Evolutionary conservation across 2,888 invertebrate species (phyloP), one percentile per base, ranked within the genome.

Genomic region (Phlogophora meticulosa): DNA sequence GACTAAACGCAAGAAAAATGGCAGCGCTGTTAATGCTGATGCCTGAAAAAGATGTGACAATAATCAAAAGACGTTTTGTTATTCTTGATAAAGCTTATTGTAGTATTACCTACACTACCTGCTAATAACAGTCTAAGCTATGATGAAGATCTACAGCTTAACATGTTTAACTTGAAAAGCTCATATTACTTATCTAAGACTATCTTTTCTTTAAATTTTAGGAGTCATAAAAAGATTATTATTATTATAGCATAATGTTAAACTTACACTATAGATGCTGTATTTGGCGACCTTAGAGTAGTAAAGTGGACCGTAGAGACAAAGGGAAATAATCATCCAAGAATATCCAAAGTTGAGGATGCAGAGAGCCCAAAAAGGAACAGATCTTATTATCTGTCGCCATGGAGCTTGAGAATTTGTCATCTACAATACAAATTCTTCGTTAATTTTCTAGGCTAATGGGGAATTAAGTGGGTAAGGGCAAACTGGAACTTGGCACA

Each of bases 321-420:
- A 92, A 15, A 95, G 34, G 0, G 94, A 85, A 61, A 92, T 92
- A 22, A 95, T 94, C 87, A 94, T 93, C 95, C 95, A 95, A n/a
- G 94, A 85, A 64, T 95, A 95, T 43, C 95, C 95, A 78, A 93
- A 95, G 74, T 95, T 94, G 40, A 95, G 83, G 46, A 89, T 87
- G 57, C 94, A 94, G 4, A 95, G 81, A 11, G 93, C 87, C 95
- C 95, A 95, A 81, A 95, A 93, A 0, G 94, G 87, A 1, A 87
- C 81, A 1, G 94, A 95, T 78, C 85, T 90, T 15, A 95, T 61
- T 64, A 95, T 95, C 7, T 88, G 64, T 49, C 80, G 87, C 95
- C 95, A 95, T 0, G 95, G 95, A 7, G 93, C 87, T 78, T 91
- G 89, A 7, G 89, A 84, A 72, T 95, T 95, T 36, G 91, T 92